These are phyloP conservation scores for Rhinella marina DNA, from an alignment of 2,797 vertebrate species.

Conservation along the genomic window DNA sequence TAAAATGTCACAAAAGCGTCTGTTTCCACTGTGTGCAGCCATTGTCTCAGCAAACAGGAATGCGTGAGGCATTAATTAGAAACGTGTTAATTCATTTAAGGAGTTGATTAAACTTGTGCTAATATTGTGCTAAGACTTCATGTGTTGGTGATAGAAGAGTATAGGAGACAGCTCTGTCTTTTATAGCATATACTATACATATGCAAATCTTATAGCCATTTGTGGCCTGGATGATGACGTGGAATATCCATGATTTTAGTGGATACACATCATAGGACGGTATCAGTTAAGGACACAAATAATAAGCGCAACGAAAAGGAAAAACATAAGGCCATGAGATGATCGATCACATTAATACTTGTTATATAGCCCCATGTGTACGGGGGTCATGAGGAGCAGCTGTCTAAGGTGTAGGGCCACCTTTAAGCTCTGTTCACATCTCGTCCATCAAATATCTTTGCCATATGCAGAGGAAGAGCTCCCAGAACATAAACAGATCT, in stretches of 20 bases:
- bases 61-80: conserved; percentile 14
- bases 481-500: too few species aligned
- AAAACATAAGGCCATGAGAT: background rate
- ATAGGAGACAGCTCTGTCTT: background rate
- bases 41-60: conserved; percentile 25
- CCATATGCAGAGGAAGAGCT: too few species aligned
- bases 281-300: background rate
- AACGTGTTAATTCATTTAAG: conserved; percentile 25
- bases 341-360: background rate
- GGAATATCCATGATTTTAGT: background rate
- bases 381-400: too few species aligned
- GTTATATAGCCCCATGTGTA: background rate
- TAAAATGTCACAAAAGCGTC: background rate
- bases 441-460: background rate
- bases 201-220: background rate
- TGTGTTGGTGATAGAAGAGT: background rate
- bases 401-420: background rate
- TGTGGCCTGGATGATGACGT: background rate
- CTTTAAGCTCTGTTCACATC: background rate
- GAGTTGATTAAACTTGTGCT: conserved; percentile 9
- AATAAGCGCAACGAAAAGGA: background rate
- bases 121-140: background rate
- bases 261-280: background rate
- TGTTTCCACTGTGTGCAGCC: conserved; percentile 8
- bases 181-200: background rate